Base-by-base conservation (phyloP, 2,797 vertebrate genomes). In the Austrolebias charrua region DNA sequence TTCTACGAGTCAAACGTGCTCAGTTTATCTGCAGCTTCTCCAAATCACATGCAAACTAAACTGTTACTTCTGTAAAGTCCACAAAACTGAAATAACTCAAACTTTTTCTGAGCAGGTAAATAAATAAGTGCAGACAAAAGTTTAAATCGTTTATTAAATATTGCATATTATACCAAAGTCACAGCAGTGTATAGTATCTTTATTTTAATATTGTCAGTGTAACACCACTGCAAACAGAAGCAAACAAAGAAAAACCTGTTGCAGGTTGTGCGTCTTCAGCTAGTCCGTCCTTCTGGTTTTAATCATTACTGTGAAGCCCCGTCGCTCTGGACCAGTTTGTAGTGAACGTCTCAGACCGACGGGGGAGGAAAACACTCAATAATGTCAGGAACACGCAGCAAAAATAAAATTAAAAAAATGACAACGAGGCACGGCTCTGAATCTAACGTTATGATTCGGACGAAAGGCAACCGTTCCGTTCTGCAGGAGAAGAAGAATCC, bases 141-240 rank as follows among this genome's bases (percentile, higher is more conserved):
- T 75, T 88, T 90, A 92, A 92, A 93, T 83, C 85, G 88, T 95
- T 97, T 95, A 97, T 96, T 96, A 94, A 96, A 96, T 96, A 95
- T 94, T 94, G 94, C 94, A 92, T 95, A 95, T n/a, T n/a, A 95
- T 95, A 94, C 91, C 90, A 89, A 93, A 92, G 92, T 93, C 91
- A 94, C 94, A 93, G 92, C 80, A 92, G 90, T 92, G 94, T 94
- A 92, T 94, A 92, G 93, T 88, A 90, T 93, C 87, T 92, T 95
- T 93, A 89, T 89, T 91, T 91, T 87, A 91, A 87, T 90, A 87
- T 90, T 85, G 82, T 91, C 89, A 90, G 84, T 90, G 90, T 90
- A 94, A 95, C 94, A 94, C 90, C 96, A 98, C 95, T 90, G 95
- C 96, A 97, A 96, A 94, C 91, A 89, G 92, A 94, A 94, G 94